Evolutionary conservation across 1,140 invertebrate species (phyloP), one percentile per base, ranked within the genome.

Genomic region (Drosophila pachea): DNA sequence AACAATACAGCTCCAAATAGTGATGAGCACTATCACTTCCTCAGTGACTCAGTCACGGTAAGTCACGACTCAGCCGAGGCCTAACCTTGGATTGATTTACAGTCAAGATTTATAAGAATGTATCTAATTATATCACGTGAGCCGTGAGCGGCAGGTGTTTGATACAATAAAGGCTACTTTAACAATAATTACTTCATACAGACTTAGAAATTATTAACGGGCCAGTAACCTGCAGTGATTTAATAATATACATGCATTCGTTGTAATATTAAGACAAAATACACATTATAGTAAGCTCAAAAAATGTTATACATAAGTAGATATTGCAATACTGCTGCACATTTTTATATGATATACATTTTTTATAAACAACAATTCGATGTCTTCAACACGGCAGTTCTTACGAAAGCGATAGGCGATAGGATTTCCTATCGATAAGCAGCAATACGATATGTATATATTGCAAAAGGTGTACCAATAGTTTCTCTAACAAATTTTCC

Each of bases 1-100:
- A 9, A 5, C 31, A 59, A 14, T 16, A 2, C 22, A 43, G 35
- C 48, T 49, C 33, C 31, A 12, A 29, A 14, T 29, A 59, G 68
- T 40, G 48, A 54, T 71, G 68, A 33, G 48, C 55, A 49, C 5
- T 53, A n/a, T 9, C 22, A 58, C 22, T 29, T 4, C 45, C 31
- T 2, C 29, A 53, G 42, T 49, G 48, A 66, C 31, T 29, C 38
- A 52, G 8, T 69, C 47, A 65, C 40, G 2, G 52, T 35, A 35
- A 62, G 35, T 49, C 22, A 42, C 31, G 12, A 43, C n/a, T 4
- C 7, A 43, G 14, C 12, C 40, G 12, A 2, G 6, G 40, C 12
- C 7, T 38, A 38, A 22, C 22, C 7, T 42, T 40, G 38, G 11
- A 9, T 8, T 40, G n/a, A 38, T 38, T 4, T n/a, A n/a, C 36